These are phyloP conservation scores for Ctenochaetus hawaiiensis DNA, from an alignment of 2,797 vertebrate species.

Conservation along the genomic window DNA sequence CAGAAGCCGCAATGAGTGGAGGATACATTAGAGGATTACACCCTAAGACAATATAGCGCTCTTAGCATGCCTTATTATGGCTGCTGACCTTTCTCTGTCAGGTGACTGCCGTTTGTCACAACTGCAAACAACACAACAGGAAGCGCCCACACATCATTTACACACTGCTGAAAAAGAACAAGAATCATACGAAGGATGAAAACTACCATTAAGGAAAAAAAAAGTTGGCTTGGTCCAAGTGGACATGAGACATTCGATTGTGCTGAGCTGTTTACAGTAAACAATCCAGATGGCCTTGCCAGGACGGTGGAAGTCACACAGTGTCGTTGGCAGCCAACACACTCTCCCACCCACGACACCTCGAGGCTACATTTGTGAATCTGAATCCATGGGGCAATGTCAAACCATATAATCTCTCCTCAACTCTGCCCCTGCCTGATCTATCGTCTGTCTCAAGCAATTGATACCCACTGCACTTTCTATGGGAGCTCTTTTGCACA, in stretches of 20 bases:
- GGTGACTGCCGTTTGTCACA: conserved; percentile 49
- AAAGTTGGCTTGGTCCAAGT: conserved; percentile 41
- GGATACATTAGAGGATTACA: conserved; percentile 75
- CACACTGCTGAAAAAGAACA: conserved; percentile 15
- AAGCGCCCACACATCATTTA: not conserved
- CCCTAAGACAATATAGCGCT: conserved; percentile 75
- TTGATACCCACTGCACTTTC: conserved; percentile 50
- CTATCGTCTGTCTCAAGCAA: conserved; percentile 33
- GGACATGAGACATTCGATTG: conserved; percentile 51
- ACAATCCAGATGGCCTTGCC: conserved; percentile 58
- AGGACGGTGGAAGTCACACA: conserved; percentile 43
- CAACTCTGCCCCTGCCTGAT: conserved; percentile 32
- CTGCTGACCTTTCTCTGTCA: conserved; percentile 65
- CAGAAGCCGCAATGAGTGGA: conserved; percentile 59
- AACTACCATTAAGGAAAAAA: conserved; percentile 22
- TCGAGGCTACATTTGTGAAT: conserved; percentile 33
- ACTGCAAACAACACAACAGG: conserved; percentile 17
- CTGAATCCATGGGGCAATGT: conserved; percentile 47
- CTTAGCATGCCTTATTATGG: conserved; percentile 68
- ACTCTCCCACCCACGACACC: conserved; percentile 39
- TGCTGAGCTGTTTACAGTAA: conserved; percentile 71
- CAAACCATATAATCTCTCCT: conserved; percentile 46
- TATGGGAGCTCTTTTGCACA: conserved; percentile 62
- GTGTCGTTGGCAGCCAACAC: conserved; percentile 31
- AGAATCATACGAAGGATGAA: not conserved